Base-by-base conservation (phyloP, 2,797 vertebrate genomes). In the Neopelma chrysocephalum region DNA sequence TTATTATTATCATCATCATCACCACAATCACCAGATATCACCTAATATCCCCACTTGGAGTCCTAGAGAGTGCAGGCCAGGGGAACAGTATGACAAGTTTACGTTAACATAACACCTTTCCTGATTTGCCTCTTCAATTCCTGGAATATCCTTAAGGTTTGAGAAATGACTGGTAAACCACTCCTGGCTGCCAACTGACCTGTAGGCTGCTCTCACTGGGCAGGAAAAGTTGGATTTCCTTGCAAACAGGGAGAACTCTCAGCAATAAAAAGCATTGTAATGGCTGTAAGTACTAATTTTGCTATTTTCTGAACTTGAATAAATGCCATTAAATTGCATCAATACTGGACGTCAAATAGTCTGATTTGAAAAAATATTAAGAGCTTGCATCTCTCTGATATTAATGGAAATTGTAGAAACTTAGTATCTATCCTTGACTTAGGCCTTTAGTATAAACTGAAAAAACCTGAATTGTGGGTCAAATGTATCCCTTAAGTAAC, bases 401-500 rank as follows among this genome's bases (percentile, higher is more conserved):
- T 50, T 47, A 90, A 10, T 51, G 36, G 43, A 81, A 91, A 94
- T 1, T 36, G 47, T 36, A 45, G 32, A 85, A 81, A 80, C n/a
- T 84, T 48, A 26, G 48, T 27, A 34, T 40, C 22, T 86, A 47
- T 80, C 27, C 23, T 68, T 73, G 16, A 77, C n/a, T 94, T 43
- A 50, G 10, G 50, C 17, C 45, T 85, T 82, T 45, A 90, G 45
- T 62, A 66, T 64, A 64, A 57, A 53, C 3, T 56, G 12, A 47
- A 77, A 80, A 90, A 72, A 5, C 19, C 58, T 32, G 10, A 34
- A 73, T 9, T 70, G 61, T 1, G 0, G 34, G 48, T 72, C 61
- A 90, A 84, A 96, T 75, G 31, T n/a, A 92, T 90, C 68, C 86
- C 83, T 76, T 45, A 81, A 72, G 90, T 82, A 91, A 62, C 80